Base-by-base conservation (phyloP, 1,140 invertebrate genomes). In the Paramacrobiotus metropolitanus region DNA sequence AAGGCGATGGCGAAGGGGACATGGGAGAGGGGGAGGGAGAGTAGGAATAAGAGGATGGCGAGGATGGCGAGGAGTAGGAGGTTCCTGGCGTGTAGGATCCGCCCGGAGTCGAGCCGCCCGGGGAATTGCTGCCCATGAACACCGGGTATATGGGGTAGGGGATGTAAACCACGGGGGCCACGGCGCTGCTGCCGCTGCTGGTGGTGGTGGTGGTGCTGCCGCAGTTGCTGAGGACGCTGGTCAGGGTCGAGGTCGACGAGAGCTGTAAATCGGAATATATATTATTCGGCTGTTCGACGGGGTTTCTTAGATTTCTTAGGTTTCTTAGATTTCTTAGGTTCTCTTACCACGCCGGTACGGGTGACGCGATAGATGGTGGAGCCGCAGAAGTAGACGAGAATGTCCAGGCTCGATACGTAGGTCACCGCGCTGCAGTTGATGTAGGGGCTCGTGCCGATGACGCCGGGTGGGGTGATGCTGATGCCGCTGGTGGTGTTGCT, bases 111-210 rank as follows among this genome's bases (percentile, higher is more conserved):
- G 34, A n/a, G n/a, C 9, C 9, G 34, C 9, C 9, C 9, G 34
- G 9, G 34, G 9, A 40, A 40, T 40, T 40, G 34, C n/a, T 40
- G 34, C 48, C 48, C 24, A 24, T 55, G 24, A 55, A 55, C 4
- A 55, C 48, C 24, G 48, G 48, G 24, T 55, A 55, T 15, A 55
- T 55, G 48, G 48, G 48, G 24, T 55, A 55, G 28, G 48, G 48
- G 28, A 55, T 55, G 24, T 55, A 55, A 24, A 55, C 48, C 15
- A 55, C 15, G 15, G 48, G 48, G 4, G 48, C 48, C 24, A 55
- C 48, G 9, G n/a, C 48, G 48, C 15, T 55, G 48, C 48, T 24
- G 34, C 34, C 34, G 34, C 34, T 15, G 34, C 34, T 40, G n/a
- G n/a, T n/a, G n/a, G n/a, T n/a, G n/a, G n/a, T n/a, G n/a, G n/a